These are phyloP conservation scores for Pteromalus puparum DNA, from an alignment of 1,140 invertebrate species.

Conservation along the genomic window DNA sequence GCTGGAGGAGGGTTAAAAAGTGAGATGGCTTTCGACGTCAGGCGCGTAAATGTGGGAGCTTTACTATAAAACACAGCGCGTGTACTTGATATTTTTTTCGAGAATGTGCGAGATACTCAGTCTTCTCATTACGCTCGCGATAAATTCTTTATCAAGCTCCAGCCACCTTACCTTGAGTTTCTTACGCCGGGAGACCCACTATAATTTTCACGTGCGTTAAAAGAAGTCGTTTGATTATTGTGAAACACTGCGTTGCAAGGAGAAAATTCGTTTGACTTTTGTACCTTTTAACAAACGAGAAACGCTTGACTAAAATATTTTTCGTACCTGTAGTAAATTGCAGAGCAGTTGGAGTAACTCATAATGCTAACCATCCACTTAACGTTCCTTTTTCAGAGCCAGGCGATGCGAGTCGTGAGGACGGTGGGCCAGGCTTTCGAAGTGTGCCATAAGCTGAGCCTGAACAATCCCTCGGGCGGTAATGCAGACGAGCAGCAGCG, in stretches of 20 bases:
- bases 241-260: no score
- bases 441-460: conserved; percentile 96
- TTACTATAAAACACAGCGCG: not conserved
- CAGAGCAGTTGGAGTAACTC: no score
- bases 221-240: no score
- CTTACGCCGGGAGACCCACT: no score
- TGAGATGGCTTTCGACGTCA: not conserved
- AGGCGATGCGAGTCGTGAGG: conserved; percentile 97
- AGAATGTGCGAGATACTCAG: no score
- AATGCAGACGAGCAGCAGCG: conserved; percentile 59
- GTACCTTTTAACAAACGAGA: no score
- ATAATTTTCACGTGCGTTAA: not conserved
- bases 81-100: not conserved
- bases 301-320: no score
- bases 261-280: no score
- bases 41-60: not conserved
- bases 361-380: not conserved
- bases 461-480: conserved; percentile 71
- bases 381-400: conserved; percentile 83
- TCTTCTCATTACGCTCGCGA: no score
- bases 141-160: no score
- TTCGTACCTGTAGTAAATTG: no score
- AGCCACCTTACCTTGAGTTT: no score
- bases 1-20: not conserved
- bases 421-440: conserved; percentile 99